phyloP scores from a whole-genome alignment of 2,797 vertebrate genomes.

The Simalia tracyae region DNA sequence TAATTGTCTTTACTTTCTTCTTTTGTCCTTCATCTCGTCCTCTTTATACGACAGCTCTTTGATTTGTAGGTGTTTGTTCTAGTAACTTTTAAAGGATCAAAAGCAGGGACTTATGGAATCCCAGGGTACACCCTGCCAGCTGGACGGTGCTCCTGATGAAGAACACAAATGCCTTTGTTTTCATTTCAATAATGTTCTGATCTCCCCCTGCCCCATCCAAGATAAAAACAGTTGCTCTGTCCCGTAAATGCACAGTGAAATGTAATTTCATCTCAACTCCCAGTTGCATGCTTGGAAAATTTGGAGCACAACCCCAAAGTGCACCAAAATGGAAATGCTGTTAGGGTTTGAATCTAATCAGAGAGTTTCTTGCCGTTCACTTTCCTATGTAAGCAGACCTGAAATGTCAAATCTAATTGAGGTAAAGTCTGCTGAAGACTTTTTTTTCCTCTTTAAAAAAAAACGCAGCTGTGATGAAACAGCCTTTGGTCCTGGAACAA shows the following conservation, averaged over 20 bases:
- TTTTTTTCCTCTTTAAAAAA: neutral
- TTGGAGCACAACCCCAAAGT: neutral
- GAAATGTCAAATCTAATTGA: neutral
- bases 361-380: neutral
- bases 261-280: neutral
- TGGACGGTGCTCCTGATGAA: neutral
- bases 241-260: neutral
- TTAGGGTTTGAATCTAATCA: neutral
- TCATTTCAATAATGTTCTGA: neutral
- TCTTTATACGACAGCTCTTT: neutral
- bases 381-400: neutral
- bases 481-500: neutral
- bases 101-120: neutral
- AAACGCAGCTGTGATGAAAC: neutral
- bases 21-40: neutral
- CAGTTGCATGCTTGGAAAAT: neutral
- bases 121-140: neutral
- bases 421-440: neutral
- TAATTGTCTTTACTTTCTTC: neutral
- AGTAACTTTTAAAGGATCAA: neutral
- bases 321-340: neutral
- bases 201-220: neutral
- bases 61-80: neutral
- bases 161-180: neutral
- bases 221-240: neutral